Evolutionary conservation across 2,888 invertebrate genomes (phyloP).

Genomic region (Azorinus chamasolen): DNA sequence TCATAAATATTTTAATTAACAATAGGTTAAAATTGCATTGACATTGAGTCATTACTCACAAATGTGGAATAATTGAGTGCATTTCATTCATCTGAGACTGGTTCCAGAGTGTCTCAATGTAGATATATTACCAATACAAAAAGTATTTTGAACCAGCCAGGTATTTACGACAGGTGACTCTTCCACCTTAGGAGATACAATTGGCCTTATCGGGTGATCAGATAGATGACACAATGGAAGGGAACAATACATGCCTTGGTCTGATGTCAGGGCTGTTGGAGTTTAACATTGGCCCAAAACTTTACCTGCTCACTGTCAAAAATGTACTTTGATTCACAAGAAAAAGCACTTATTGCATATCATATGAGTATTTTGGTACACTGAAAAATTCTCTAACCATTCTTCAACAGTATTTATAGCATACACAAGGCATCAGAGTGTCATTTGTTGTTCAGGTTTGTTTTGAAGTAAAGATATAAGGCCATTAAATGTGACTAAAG

Average conservation of each 20-base stretch:
- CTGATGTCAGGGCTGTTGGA: not conserved
- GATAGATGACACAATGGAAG: conserved; percentile 32
- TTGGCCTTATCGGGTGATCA: conserved; percentile 21
- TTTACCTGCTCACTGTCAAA: not conserved
- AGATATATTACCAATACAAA: not conserved
- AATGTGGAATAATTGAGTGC: not conserved
- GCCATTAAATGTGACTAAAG: not conserved
- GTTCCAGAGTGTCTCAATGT: conserved; percentile 10
- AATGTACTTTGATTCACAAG: no score
- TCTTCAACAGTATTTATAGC: no score
- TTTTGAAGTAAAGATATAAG: no score
- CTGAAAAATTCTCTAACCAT: no score
- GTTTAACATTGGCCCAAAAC: conserved; percentile 1
- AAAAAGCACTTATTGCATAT: no score
- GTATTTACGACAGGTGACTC: conserved; percentile 8
- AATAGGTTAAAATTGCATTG: not conserved
- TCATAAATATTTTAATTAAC: no score
- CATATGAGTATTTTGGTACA: no score
- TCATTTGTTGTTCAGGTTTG: no score
- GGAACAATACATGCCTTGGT: not conserved
- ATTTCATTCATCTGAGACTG: conserved; percentile 5
- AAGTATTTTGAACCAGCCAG: not conserved
- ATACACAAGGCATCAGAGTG: no score
- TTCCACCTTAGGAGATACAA: conserved; percentile 29
- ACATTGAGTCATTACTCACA: conserved; percentile 1